A percentile compares a stretch with the other conserved stretches of the same genome.
Evolutionary conservation across 2,797 vertebrate genomes (phyloP).

Genomic region (Pristis pectinata): DNA sequence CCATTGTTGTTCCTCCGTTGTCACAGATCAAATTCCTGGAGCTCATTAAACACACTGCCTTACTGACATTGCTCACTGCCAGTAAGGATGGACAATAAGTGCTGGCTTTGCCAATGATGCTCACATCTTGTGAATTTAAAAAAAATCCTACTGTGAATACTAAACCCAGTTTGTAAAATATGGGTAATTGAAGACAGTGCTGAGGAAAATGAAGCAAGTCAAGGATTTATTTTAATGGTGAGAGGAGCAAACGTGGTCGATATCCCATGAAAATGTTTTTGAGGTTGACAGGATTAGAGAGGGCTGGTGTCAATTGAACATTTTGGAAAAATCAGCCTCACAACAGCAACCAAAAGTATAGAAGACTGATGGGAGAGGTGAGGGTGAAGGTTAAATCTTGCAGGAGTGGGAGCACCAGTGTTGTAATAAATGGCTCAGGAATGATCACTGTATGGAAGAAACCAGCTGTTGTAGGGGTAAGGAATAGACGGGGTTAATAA

Average conservation of each 20-base stretch:
- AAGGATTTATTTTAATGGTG: neutral
- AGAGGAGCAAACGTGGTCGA: neutral
- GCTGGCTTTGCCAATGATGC: no score
- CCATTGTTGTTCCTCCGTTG: no score
- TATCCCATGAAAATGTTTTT: neutral
- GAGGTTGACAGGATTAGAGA: neutral
- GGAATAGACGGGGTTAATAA: no score
- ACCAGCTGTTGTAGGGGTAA: no score
- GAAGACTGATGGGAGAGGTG: neutral
- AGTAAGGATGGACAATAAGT: no score
- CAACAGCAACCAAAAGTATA: neutral
- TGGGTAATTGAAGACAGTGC: no score
- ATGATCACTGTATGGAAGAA: neutral
- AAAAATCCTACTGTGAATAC: neutral
- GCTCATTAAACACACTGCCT: no score
- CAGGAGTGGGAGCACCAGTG: neutral
- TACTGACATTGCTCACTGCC: no score
- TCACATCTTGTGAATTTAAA: no score
- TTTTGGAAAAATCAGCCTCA: neutral
- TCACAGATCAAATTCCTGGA: no score
- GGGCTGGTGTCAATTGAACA: neutral
- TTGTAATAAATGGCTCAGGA: neutral
- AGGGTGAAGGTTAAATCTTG: neutral
- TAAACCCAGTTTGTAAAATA: neutral
- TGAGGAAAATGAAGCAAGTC: neutral